Base-by-base conservation (phyloP, 2,113 vertebrate species). In the Tauraco erythrolophus region DNA sequence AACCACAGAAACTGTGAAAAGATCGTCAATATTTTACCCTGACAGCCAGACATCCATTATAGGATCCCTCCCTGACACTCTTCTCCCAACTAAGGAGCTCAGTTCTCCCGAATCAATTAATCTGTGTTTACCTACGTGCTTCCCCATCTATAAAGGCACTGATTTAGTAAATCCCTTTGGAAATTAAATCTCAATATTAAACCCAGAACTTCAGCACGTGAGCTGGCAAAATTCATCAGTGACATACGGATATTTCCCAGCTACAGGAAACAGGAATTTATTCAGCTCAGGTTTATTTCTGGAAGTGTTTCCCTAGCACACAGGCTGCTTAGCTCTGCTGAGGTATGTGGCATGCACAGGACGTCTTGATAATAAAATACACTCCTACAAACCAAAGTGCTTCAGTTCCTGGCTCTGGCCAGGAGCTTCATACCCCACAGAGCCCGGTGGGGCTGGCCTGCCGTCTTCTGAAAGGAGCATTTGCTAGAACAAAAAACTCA, bases 111-210 rank as follows among this genome's bases (percentile, higher is more conserved):
- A 96, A 80, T 58, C 60, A 91, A 96, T 94, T 31, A 76, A 85
- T 72, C 58, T 74, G 19, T 9, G 24, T 92, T 95, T 96, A 96
- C 48, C 82, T 93, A 77, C 1, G 0, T 80, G 84, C 10, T 92
- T 78, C 53, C 31, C 39, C 71, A 94, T 91, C 75, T 80, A 70
- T 68, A 69, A 84, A 1, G 8, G 43, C 37, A 27, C n/a, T 23
- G 39, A 89, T 70, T 88, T 88, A 92, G 81, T 89, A 92, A 95
- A 96, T 79, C 54, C 19, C 31, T 89, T 64, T 64, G 61, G 95
- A 96, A 97, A 91, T 76, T 71, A 90, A 92, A 91, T 37, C 81
- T 62, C 50, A 4, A 30, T 46, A 70, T 87, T 62, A 97, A 96
- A 94, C 41, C 19, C n/a, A 92, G 69, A 96, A 81, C 16, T 74